Conservation (phyloP, 2,113 vertebrate species). For the Chloroceryle aenea region DNA sequence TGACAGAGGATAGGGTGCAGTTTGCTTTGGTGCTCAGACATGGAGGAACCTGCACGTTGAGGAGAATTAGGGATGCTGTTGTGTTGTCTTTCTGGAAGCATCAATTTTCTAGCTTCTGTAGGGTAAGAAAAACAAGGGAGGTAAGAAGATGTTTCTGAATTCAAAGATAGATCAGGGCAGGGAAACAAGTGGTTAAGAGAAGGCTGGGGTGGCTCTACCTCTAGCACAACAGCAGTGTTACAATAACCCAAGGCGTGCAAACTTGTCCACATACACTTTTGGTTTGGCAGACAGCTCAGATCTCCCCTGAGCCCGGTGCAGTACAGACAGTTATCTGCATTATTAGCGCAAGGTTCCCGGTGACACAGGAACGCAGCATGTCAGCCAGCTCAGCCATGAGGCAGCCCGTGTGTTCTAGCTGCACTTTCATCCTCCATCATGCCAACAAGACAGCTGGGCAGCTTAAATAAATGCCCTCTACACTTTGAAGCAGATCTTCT, state of each 20-base stretch:
- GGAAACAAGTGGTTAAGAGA: neutral
- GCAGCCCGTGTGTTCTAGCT: neutral
- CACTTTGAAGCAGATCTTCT: slow-evolving; percentile 19
- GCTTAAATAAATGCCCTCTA: neutral
- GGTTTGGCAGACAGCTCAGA: neutral
- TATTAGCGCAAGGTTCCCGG: neutral
- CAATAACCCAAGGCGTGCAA: neutral
- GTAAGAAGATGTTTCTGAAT: neutral
- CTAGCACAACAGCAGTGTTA: neutral
- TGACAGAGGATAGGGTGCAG: neutral
- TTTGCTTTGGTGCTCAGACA: neutral
- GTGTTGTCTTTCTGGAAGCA: neutral
- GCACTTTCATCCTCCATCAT: neutral
- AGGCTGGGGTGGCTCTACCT: neutral
- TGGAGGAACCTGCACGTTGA: neutral
- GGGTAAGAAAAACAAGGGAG: neutral
- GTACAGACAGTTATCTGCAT: neutral
- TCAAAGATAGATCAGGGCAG: neutral
- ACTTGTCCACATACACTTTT: neutral
- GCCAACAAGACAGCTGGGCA: slow-evolving; percentile 10
- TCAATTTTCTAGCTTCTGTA: neutral
- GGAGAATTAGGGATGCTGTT: neutral
- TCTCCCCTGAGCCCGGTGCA: neutral
- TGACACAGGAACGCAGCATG: neutral
- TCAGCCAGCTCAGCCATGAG: neutral